These are phyloP conservation scores for Pseudomyrmex pallidus DNA, from an alignment of 1,140 invertebrate species.

Conservation along the genomic window DNA sequence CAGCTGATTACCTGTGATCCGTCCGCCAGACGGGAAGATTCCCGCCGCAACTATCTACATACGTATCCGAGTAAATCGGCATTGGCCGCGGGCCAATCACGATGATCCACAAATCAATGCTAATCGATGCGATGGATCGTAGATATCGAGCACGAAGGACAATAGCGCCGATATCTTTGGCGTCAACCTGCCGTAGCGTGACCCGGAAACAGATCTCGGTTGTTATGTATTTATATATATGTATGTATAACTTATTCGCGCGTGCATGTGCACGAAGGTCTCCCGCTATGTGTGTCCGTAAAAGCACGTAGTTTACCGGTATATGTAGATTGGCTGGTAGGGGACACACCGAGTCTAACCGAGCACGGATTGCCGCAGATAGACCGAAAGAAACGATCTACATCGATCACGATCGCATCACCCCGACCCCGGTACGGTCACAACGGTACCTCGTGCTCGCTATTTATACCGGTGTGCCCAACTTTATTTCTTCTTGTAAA, in stretches of 20 bases:
- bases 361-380: slow-evolving; percentile 73
- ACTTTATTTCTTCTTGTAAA: slow-evolving; percentile 67
- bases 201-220: slow-evolving; percentile 76
- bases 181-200: slow-evolving; percentile 78
- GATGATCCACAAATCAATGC: slow-evolving; percentile 78
- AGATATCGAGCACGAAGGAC: slow-evolving; percentile 66
- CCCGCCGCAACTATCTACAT: background rate
- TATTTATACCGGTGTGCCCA: slow-evolving; percentile 72
- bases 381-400: slow-evolving; percentile 80
- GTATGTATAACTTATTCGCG: slow-evolving; percentile 46
- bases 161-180: slow-evolving; percentile 68
- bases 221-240: slow-evolving; percentile 55
- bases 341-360: slow-evolving; percentile 49
- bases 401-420: slow-evolving; percentile 83
- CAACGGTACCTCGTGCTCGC: slow-evolving; percentile 73
- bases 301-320: slow-evolving; percentile 57
- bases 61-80: slow-evolving; percentile 27
- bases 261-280: background rate
- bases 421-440: slow-evolving; percentile 65
- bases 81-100: slow-evolving; percentile 68
- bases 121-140: slow-evolving; percentile 76
- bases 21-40: slow-evolving; percentile 31
- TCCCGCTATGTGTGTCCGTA: slow-evolving; percentile 26
- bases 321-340: slow-evolving; percentile 40
- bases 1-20: background rate